phyloP scores from a whole-genome alignment of 2,113 vertebrate genomes.

The Struthio camelus region DNA sequence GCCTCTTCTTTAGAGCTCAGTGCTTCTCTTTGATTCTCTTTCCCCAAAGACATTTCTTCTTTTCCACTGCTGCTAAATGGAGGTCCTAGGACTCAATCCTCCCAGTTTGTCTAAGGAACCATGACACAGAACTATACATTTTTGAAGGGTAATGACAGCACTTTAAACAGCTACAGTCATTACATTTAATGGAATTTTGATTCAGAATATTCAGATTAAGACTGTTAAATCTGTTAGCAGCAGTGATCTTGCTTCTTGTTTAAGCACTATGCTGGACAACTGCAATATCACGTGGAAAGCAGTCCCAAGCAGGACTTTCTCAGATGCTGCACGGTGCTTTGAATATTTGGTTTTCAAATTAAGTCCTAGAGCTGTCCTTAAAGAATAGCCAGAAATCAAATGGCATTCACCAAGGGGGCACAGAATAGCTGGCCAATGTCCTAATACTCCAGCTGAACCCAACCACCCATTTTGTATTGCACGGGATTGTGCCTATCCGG shows the following conservation, averaged over 20 bases:
- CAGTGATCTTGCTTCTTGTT: not conserved
- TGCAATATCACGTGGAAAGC: fast-evolving
- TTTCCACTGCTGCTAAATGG: not conserved
- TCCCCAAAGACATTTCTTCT: not conserved
- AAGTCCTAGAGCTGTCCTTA: not conserved
- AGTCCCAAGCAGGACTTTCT: not conserved
- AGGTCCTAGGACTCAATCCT: not conserved
- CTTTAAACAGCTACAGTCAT: not conserved
- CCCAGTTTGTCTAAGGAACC: not conserved
- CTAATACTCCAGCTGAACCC: not conserved
- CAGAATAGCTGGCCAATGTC: not conserved
- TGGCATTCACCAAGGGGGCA: not conserved
- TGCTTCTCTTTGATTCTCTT: not conserved
- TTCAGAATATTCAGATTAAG: not conserved
- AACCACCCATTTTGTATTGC: not conserved
- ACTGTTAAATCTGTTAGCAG: not conserved
- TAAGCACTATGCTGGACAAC: not conserved
- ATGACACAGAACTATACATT: not conserved
- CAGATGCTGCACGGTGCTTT: not conserved
- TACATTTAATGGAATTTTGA: not conserved
- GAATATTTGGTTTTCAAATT: not conserved
- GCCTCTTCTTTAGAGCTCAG: not conserved
- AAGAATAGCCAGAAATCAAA: not conserved
- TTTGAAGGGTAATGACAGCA: not conserved
- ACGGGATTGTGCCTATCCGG: not conserved